These are phyloP conservation scores for Vulpes ferrilata DNA, from an alignment of 2,113 vertebrate species.

Conservation along the genomic window DNA sequence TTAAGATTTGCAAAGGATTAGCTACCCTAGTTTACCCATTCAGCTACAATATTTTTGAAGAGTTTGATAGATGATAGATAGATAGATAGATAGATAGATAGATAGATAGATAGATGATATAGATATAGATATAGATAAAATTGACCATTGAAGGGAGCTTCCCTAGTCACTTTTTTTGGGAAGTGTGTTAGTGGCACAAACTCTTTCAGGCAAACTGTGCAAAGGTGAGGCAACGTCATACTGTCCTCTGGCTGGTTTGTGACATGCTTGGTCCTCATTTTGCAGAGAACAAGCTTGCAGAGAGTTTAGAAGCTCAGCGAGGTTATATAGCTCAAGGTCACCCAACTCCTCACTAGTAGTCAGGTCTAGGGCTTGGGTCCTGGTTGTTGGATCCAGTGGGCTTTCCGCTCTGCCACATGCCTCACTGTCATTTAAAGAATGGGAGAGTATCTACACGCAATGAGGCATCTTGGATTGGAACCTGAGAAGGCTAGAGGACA, in stretches of 20 bases:
- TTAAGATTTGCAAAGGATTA: not conserved
- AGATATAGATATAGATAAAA: not conserved
- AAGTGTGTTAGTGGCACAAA: not conserved
- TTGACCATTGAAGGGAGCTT: not conserved
- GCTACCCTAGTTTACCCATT: not conserved
- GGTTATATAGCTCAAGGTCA: not conserved
- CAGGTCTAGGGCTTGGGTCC: not conserved
- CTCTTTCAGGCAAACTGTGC: not conserved
- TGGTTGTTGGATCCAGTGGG: accelerated
- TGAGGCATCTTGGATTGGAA: not conserved
- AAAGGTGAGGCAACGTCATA: not conserved
- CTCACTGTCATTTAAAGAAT: not conserved
- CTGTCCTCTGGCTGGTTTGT: not conserved
- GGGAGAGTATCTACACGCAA: not conserved
- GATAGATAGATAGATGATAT: not conserved
- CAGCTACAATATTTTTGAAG: not conserved
- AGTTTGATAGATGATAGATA: not conserved
- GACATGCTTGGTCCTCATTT: not conserved
- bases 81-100: not conserved
- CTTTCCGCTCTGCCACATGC: not conserved
- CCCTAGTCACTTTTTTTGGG: accelerated
- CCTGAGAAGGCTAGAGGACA: not conserved
- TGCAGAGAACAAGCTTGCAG: not conserved
- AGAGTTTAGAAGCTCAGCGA: not conserved
- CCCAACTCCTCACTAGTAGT: no score